These are phyloP conservation scores for Paradisaea rubra DNA, from an alignment of 2,113 vertebrate species.

Conservation along the genomic window DNA sequence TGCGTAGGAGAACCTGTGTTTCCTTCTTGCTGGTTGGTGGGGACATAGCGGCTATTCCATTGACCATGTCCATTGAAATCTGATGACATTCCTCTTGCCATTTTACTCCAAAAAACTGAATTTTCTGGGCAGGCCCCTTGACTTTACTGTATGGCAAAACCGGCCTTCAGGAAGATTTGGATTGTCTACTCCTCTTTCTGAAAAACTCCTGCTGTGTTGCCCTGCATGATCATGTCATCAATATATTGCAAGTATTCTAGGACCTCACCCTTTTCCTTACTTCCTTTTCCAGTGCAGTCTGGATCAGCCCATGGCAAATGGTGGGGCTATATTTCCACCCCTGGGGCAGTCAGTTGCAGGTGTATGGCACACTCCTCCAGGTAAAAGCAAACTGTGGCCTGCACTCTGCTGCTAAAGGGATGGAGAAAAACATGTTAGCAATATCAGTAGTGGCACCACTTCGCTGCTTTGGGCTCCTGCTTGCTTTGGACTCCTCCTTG, in stretches of 20 bases:
- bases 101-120: background rate
- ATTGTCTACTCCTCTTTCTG: background rate
- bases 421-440: background rate
- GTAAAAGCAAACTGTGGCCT: background rate
- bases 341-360: background rate
- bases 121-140: background rate
- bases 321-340: background rate
- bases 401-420: background rate
- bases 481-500: background rate
- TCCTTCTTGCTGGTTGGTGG: background rate
- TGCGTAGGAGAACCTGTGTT: background rate
- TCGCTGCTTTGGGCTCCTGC: background rate
- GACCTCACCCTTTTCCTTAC: background rate
- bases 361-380: background rate
- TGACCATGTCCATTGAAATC: background rate
- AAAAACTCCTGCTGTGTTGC: background rate
- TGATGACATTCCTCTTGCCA: background rate
- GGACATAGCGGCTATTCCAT: background rate
- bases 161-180: background rate
- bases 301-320: background rate
- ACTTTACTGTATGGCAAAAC: background rate
- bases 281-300: background rate
- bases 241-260: background rate
- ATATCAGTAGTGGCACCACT: rapidly evolving
- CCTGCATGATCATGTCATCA: background rate